Evolutionary conservation across 2,797 vertebrate genomes (phyloP).

Genomic region (Trachurus trachurus): DNA sequence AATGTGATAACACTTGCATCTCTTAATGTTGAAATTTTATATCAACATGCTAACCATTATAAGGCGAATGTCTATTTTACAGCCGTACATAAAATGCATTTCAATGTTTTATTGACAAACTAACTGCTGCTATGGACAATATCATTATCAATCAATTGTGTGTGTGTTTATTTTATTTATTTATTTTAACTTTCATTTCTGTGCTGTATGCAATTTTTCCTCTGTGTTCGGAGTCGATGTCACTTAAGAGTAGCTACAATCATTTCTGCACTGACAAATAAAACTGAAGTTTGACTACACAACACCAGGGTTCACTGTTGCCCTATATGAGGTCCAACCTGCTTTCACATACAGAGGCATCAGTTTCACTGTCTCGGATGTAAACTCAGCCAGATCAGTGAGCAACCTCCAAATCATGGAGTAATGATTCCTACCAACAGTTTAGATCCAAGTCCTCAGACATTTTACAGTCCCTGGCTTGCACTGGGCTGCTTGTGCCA

Average conservation of each 20-base stretch:
- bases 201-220: too few relatives aligned
- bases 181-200: not conserved
- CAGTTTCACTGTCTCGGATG: constrained; percentile 20
- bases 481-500: not conserved
- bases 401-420: not conserved
- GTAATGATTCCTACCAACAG: not conserved
- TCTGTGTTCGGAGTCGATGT: not conserved
- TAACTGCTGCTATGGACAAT: not conserved
- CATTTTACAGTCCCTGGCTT: not conserved
- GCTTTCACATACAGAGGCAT: constrained; percentile 20
- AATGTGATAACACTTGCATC: not conserved
- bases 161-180: not conserved
- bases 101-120: not conserved
- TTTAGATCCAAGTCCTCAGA: not conserved
- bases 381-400: constrained; percentile 11
- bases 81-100: too few relatives aligned
- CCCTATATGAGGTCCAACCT: constrained; percentile 48
- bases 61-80: not conserved
- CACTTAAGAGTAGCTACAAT: not conserved
- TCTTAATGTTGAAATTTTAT: too few relatives aligned
- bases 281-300: constrained; percentile 27
- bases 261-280: not conserved
- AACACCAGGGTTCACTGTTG: constrained; percentile 77
- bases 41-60: not conserved
- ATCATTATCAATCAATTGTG: not conserved